A percentile compares a stretch with the other conserved stretches of the same genome.
phyloP scores from a whole-genome alignment of 2,113 vertebrate species.

The Calonectris borealis region DNA sequence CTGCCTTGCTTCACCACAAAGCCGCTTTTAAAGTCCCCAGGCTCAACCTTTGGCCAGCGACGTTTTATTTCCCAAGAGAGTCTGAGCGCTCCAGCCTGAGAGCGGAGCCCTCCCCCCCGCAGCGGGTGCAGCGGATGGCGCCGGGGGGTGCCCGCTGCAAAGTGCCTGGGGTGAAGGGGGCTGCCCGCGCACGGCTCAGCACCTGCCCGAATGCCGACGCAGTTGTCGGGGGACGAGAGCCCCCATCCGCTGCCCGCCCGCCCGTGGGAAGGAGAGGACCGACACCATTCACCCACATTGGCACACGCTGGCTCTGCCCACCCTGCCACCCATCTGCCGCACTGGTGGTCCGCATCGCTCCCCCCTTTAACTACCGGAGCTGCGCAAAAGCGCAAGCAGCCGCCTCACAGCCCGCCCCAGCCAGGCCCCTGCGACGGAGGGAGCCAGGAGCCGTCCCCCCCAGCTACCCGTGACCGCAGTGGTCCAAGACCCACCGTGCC shows the following conservation, averaged over 20 bases:
- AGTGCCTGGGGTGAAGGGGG: background rate
- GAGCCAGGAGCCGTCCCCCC: background rate
- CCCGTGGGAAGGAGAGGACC: background rate
- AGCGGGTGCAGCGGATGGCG: rapidly evolving
- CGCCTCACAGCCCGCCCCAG: background rate
- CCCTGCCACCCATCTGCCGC: background rate
- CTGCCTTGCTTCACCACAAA: background rate
- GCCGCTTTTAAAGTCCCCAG: background rate
- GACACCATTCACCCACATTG: background rate
- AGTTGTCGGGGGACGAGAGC: background rate
- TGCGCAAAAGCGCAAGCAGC: background rate
- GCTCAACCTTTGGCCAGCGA: background rate
- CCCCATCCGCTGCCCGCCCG: rapidly evolving
- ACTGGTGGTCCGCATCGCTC: background rate
- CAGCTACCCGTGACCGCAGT: background rate
- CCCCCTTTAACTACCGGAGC: background rate
- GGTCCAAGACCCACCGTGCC: background rate
- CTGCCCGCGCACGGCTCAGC: background rate
- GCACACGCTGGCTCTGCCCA: background rate
- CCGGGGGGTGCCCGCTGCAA: background rate
- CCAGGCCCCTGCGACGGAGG: rapidly evolving
- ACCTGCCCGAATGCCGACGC: rapidly evolving
- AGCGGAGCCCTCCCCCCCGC: background rate
- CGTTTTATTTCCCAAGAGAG: background rate
- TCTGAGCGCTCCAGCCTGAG: background rate